Base-by-base conservation (phyloP, 35 echinoderm and acorn worm species). In the Ophioderma brevispina region DNA sequence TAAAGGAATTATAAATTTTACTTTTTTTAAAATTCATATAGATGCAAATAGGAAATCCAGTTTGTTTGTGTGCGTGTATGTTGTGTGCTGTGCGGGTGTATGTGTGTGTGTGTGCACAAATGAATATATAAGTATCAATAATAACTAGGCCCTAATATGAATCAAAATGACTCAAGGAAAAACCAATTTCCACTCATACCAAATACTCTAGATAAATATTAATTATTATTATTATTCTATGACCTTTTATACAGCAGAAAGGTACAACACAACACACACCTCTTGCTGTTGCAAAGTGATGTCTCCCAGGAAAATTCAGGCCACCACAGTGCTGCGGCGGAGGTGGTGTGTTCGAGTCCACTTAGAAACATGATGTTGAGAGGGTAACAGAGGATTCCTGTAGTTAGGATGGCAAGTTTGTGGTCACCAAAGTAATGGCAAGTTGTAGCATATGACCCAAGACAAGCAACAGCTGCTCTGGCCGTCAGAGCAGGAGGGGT, bases 181-280 rank as follows among this genome's bases (percentile, higher is more conserved):
- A 79, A 5, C 28, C 25, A 5, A 21, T 10, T 79, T 79, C 33
- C 33, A 31, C 1, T 79, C 35, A 32, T 35, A 31, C 34, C 78
- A 18, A 30, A 33, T 38, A n/a, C 13, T 33, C 78, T 13, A 35
- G 36, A 36, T 80, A 18, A 18, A 80, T 21, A 33, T 33, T 6
- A 21, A 33, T 6, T 2, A 36, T 2, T 6, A 80, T 36, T 36
- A 33, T 23, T 19, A 38, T 3, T 38, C 6, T n/a, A 36, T 35
- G 33, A n/a, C 19, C 19, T 39, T 82, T 82, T 39, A 35, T 59
- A 15, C 34, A 10, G 6, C 50, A 85, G 83, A 64, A 21, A 59
- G 33, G 36, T 85, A 25, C 83, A 85, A 64, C 52, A 85, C 49
- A n/a, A 75, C 52, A n/a, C n/a, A 85, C 83, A n/a, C 83, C 63